These are phyloP conservation scores for Charanyca ferruginea DNA, from an alignment of 2,888 invertebrate species.

Conservation along the genomic window DNA sequence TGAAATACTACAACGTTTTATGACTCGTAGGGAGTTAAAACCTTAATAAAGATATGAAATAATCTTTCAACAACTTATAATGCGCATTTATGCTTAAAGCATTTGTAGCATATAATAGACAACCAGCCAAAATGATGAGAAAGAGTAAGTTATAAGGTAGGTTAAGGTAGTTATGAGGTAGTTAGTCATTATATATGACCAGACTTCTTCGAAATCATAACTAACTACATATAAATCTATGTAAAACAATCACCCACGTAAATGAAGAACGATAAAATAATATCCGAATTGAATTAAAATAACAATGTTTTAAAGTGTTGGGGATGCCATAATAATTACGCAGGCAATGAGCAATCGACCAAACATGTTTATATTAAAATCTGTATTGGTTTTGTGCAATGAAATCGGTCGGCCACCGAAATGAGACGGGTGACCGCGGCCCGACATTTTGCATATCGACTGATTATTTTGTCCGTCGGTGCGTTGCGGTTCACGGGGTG, in stretches of 20 bases:
- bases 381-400: constrained; percentile 81
- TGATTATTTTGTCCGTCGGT: constrained; percentile 81
- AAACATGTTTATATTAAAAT: constrained; percentile 82
- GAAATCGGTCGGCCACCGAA: constrained; percentile 79
- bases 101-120: not conserved
- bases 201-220: constrained; percentile 19
- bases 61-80: constrained; percentile 21
- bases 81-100: constrained; percentile 1
- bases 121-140: not conserved
- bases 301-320: constrained; percentile 59
- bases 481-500: constrained; percentile 69
- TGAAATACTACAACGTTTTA: constrained; percentile 46
- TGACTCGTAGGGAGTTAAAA: constrained; percentile 30
- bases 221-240: constrained; percentile 33
- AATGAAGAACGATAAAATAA: constrained; percentile 48
- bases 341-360: constrained; percentile 70
- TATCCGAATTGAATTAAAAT: constrained; percentile 62
- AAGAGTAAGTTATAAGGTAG: too few species aligned
- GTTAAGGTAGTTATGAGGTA: too few species aligned
- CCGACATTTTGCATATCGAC: constrained; percentile 80
- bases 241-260: constrained; percentile 42
- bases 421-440: constrained; percentile 73
- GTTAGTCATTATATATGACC: not conserved
- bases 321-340: constrained; percentile 69
- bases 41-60: constrained; percentile 32